Evolutionary conservation across 2,113 vertebrate genomes (phyloP).

Genomic region (Puffinus mauretanicus): DNA sequence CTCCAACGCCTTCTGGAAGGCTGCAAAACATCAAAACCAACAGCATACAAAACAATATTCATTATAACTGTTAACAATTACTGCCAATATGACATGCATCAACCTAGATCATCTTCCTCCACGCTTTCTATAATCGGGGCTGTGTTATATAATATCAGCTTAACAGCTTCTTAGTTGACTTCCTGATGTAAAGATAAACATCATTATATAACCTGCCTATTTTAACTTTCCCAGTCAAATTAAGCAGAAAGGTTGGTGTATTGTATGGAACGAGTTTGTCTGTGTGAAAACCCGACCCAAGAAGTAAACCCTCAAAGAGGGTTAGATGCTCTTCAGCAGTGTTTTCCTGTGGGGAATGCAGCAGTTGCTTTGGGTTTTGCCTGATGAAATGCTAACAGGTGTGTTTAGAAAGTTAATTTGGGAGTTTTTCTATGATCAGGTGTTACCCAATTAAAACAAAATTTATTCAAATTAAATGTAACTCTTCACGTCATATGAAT

Average conservation of each 20-base stretch:
- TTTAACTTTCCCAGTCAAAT: slow-evolving; percentile 53
- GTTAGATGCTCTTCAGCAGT: background rate
- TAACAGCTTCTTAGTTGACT: slow-evolving; percentile 59
- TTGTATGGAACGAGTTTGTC: background rate
- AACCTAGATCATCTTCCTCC: slow-evolving; percentile 35
- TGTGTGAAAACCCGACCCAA: background rate
- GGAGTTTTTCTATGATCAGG: background rate
- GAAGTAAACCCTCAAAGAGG: background rate
- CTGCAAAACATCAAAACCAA: background rate
- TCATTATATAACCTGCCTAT: slow-evolving; percentile 54
- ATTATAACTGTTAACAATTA: background rate
- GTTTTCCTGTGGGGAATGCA: background rate
- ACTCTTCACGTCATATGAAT: background rate
- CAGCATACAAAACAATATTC: background rate
- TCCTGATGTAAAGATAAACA: slow-evolving; percentile 66
- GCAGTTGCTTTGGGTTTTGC: background rate
- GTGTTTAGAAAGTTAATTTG: background rate
- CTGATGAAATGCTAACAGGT: background rate
- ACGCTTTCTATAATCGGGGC: slow-evolving; percentile 36
- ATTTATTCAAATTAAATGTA: background rate
- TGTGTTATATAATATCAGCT: slow-evolving; percentile 58
- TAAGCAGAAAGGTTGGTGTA: background rate
- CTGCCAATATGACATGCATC: background rate
- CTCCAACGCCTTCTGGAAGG: background rate
- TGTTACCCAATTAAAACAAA: background rate